Evolutionary conservation across 2,113 vertebrate species (phyloP), one percentile per base, ranked within the genome.

Genomic region (Phylloscopus trochiloides): DNA sequence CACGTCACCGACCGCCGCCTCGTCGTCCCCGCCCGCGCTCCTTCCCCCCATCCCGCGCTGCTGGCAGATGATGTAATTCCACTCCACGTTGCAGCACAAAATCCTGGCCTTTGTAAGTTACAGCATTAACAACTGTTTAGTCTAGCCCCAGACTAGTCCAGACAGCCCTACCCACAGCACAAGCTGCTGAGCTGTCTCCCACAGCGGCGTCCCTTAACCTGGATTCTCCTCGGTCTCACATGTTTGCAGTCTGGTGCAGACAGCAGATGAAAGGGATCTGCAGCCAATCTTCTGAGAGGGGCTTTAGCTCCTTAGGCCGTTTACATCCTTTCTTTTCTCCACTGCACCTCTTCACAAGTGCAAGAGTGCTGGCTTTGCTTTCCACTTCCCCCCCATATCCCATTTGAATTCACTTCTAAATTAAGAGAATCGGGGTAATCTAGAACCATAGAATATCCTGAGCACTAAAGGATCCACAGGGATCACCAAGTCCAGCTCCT

Each of bases 51-150:
- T 28, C 4, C 11, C 5, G 65, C 52, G 8, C 54, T 0, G 26
- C 61, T 31, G 8, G 80, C 48, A 10, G 94, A 82, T 97, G 97
- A 97, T 96, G 96, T 96, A 97, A 97, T 8, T 57, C 32, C 9
- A 16, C 42, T 96, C 93, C 94, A 94, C 92, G 93, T 97, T 97
- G 97, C 97, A 97, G 96, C 91, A 94, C 94, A 63, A 83, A 95
- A 88, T 86, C 73, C 87, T 92, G 66, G 12, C 81, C 63, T 59
- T 9, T 52, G 11, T 75, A 24, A 13, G 6, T 26, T 59, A 9
- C 6, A 63, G 70, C 50, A 6, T 38, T 65, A 86, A 86, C 77
- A 43, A 4, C 78, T 70, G 74, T 43, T 92, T 51, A 48, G 83
- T 82, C 90, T 90, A 3, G 93, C 14, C 43, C 48, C 67, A 55